Conservation (phyloP, 2,113 vertebrate genomes). For the Serilophus lunatus region DNA sequence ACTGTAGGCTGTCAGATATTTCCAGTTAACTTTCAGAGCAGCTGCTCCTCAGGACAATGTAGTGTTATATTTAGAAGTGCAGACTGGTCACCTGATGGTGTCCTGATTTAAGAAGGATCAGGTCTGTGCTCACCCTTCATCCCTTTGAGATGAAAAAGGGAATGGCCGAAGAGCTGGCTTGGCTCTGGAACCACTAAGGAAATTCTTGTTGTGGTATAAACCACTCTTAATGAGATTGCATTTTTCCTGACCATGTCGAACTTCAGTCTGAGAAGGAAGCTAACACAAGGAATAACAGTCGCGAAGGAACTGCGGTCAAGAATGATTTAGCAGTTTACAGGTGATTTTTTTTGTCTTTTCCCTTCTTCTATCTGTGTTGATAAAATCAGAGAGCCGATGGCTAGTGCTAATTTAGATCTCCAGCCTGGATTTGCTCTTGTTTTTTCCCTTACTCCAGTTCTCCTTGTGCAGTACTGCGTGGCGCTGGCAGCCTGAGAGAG, state of each 20-base stretch:
- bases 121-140: not conserved
- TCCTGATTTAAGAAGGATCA: slow-evolving; percentile 18
- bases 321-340: not conserved
- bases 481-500: slow-evolving; percentile 43
- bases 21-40: slow-evolving; percentile 47
- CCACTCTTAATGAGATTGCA: not conserved
- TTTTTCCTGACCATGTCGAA: not conserved
- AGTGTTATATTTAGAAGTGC: slow-evolving; percentile 52
- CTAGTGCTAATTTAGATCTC: slow-evolving; percentile 34
- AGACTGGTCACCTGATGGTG: slow-evolving; percentile 36
- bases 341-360: not conserved
- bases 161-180: not conserved
- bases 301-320: not conserved
- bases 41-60: slow-evolving; percentile 36
- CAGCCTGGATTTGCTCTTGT: slow-evolving; percentile 28
- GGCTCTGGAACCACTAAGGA: not conserved
- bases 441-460: slow-evolving; percentile 30
- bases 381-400: not conserved
- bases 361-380: not conserved
- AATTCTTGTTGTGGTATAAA: not conserved
- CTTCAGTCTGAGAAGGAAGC: not conserved
- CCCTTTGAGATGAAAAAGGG: not conserved
- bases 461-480: slow-evolving; percentile 54
- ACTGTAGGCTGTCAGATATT: not conserved
- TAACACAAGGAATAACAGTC: not conserved